Conservation (phyloP, 2,113 vertebrate species). For the Solea senegalensis region DNA sequence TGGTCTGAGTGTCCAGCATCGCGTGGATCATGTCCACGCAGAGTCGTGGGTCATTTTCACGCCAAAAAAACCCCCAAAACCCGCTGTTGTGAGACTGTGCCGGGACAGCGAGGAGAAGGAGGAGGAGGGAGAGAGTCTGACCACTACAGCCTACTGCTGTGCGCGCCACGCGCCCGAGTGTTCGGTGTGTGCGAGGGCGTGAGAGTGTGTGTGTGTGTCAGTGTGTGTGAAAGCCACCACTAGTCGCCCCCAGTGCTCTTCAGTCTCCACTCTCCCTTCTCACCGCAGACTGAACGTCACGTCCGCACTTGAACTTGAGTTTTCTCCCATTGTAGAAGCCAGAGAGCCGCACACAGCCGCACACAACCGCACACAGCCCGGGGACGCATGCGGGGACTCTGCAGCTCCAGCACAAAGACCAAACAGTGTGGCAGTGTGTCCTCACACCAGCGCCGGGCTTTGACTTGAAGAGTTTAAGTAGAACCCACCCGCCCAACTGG, state of each 20-base stretch:
- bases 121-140: constrained; percentile 14
- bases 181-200: constrained; percentile 26
- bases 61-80: too few species aligned
- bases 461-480: constrained; percentile 67
- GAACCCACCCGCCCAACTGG: constrained; percentile 50
- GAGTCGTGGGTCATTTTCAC: too few species aligned
- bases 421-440: constrained; percentile 46
- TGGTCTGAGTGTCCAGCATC: too few species aligned
- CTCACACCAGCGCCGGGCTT: constrained; percentile 57
- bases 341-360: constrained; percentile 86
- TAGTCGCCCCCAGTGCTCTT: constrained; percentile 99
- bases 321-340: constrained; percentile 96
- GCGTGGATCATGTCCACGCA: too few species aligned
- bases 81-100: too few species aligned
- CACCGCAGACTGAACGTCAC: constrained; percentile 99
- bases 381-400: constrained; percentile 52
- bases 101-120: neutral
- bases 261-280: constrained; percentile 87
- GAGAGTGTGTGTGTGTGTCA: constrained; percentile 37
- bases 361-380: constrained; percentile 75
- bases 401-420: constrained; percentile 39
- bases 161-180: constrained; percentile 31
- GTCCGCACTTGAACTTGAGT: constrained; percentile 99
- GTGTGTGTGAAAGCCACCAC: constrained; percentile 94
- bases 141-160: constrained; percentile 43